phyloP scores from a whole-genome alignment of 2,113 vertebrate genomes.

The Odontophorus gujanensis region DNA sequence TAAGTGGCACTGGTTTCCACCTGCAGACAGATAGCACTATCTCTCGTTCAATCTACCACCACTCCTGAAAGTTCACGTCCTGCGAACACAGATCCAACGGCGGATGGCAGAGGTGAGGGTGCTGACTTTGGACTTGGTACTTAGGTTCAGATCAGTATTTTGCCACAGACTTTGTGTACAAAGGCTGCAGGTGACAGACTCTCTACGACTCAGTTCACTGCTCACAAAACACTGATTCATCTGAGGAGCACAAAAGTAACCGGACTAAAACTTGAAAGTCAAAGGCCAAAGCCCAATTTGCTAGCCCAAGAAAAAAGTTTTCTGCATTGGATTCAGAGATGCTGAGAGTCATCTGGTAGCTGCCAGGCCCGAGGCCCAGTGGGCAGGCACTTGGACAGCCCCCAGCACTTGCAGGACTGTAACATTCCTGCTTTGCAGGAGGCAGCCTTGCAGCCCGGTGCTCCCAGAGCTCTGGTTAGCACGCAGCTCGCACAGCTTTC shows the following conservation, averaged over 20 bases:
- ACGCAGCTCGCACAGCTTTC: rapidly evolving
- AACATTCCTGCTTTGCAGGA: not conserved
- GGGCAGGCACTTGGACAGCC: not conserved
- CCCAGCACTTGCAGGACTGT: not conserved
- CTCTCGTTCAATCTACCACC: not conserved
- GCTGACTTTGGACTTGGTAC: constrained; percentile 6
- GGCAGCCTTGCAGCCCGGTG: not conserved
- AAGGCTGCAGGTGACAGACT: not conserved
- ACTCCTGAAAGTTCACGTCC: not conserved
- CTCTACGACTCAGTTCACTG: not conserved
- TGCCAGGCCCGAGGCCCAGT: not conserved
- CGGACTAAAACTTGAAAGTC: not conserved
- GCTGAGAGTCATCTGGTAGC: not conserved
- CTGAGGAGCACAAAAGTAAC: not conserved
- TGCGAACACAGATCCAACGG: not conserved
- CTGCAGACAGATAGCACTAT: not conserved
- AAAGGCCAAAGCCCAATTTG: not conserved
- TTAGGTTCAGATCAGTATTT: not conserved
- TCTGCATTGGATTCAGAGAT: not conserved
- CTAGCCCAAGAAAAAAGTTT: not conserved
- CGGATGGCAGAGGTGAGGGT: not conserved
- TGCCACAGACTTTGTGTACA: not conserved
- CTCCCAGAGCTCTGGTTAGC: not conserved
- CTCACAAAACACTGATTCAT: not conserved
- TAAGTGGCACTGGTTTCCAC: not conserved